A percentile compares a stretch with the other conserved stretches of the same genome.
phyloP scores from a whole-genome alignment of 2,888 invertebrate species.

The Trichacis sp. region DNA sequence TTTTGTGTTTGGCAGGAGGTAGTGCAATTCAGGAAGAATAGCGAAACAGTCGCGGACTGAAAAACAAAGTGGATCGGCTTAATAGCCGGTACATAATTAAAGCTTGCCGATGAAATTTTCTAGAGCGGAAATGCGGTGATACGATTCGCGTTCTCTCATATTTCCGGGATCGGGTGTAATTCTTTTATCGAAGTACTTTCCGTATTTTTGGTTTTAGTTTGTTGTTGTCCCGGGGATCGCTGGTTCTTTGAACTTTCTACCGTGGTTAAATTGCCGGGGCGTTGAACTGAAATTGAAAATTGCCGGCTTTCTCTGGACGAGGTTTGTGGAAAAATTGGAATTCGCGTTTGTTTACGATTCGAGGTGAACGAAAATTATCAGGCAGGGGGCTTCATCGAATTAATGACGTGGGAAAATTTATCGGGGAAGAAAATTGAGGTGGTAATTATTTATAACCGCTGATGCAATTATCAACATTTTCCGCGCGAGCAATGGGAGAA shows the following conservation, averaged over 20 bases:
- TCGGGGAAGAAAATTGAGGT: neutral
- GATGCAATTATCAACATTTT: slow-evolving; percentile 21
- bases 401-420: too few species aligned
- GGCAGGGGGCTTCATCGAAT: too few species aligned
- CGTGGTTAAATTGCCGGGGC: too few species aligned
- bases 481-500: slow-evolving; percentile 43
- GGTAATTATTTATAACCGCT: neutral
- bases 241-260: too few species aligned
- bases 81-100: slow-evolving; percentile 54
- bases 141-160: slow-evolving; percentile 44
- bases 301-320: too few species aligned
- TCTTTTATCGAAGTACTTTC: neutral
- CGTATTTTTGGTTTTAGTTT: neutral
- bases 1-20: too few species aligned
- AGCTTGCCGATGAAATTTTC: slow-evolving; percentile 52
- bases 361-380: too few species aligned
- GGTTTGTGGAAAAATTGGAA: too few species aligned
- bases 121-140: slow-evolving; percentile 62
- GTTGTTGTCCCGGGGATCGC: neutral
- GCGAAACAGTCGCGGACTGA: neutral
- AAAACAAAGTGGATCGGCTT: slow-evolving; percentile 51
- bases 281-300: too few species aligned
- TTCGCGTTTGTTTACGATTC: too few species aligned
- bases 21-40: slow-evolving; percentile 3
- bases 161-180: slow-evolving; percentile 15